Evolutionary conservation across 92 coral and sea anemone genomes (phyloP), one percentile per base, ranked within the genome.

Genomic region (Porites evermanni): DNA sequence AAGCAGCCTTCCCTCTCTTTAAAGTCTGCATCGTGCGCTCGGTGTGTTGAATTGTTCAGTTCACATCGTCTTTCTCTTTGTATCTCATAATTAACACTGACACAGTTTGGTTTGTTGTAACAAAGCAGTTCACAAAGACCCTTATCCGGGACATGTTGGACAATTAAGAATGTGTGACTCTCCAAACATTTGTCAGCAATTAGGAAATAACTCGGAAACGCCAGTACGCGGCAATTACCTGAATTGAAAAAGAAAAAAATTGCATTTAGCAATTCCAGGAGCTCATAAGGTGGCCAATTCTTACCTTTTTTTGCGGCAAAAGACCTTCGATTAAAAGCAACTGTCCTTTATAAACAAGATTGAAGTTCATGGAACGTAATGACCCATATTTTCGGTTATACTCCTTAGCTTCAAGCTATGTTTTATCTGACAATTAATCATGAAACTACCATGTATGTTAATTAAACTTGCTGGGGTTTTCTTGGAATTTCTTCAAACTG

Each of bases 11-110:
- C 12, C n/a, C 4, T 9, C 32, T 66, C 38, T 32, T 19, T 13
- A 20, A 66, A 66, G 11, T 66, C 44, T 1, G 1, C 14, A 21
- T 20, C 70, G 12, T 66, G 70, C 32, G 23, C 70, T 66, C 26
- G 70, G 32, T 66, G 70, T 19, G 70, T 66, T 66, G 70, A n/a
- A 20, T 66, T 66, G 70, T 66, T 66, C 70, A 66, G 23, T n/a
- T 66, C 70, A 20, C 70, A 66, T 8, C 47, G 47, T 38, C 26
- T 66, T 3, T 66, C 1, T 66, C 32, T 66, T 66, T 20, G 32
- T 32, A 8, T 10, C 44, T 19, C 70, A 9, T 17, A 66, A 66
- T 66, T 66, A n/a, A 66, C 20, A 9, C 70, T 66, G 61, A 12
- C 61, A 1, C 61, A 56, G 61, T 56, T 56, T 11, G 61, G 61